phyloP scores from a whole-genome alignment of 2,888 invertebrate genomes.

The Magallana nippona region DNA sequence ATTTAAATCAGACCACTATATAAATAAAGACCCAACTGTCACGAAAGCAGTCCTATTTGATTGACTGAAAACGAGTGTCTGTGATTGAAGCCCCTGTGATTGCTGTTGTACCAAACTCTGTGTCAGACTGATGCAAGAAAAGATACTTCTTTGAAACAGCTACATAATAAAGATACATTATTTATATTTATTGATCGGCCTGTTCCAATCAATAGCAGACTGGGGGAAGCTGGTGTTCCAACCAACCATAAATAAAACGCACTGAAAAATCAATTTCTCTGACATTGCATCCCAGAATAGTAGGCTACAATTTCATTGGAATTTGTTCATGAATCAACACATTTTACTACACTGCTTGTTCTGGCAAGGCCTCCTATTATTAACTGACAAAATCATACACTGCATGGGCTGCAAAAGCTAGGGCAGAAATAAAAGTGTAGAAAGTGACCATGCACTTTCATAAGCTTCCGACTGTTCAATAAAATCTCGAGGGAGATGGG shows the following conservation, averaged over 20 bases:
- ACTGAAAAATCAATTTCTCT: constrained; percentile 32
- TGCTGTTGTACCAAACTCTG: neutral
- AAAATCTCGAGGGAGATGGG: no score
- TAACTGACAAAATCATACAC: no score
- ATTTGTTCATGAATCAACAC: constrained; percentile 32
- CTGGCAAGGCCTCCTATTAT: no score
- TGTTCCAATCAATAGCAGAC: constrained; percentile 21
- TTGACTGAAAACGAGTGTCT: neutral
- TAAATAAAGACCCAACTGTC: neutral
- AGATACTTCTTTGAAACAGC: constrained; percentile 26
- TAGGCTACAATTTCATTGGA: constrained; percentile 33
- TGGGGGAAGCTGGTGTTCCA: constrained; percentile 6
- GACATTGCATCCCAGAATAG: constrained; percentile 15
- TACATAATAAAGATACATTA: constrained; percentile 33
- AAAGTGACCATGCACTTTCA: no score
- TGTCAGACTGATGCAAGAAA: constrained; percentile 12
- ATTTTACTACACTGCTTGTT: neutral
- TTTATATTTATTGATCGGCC: constrained; percentile 29
- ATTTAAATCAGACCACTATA: constrained; percentile 1
- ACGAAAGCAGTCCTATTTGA: neutral
- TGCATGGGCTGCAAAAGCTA: no score
- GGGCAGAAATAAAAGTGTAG: no score
- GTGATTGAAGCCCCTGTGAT: constrained; percentile 4
- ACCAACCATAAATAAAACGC: constrained; percentile 33
- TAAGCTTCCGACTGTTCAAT: no score